Evolutionary conservation across 1,140 invertebrate genomes (phyloP), one percentile per base, ranked within the genome.

Genomic region (Cydia amplana): DNA sequence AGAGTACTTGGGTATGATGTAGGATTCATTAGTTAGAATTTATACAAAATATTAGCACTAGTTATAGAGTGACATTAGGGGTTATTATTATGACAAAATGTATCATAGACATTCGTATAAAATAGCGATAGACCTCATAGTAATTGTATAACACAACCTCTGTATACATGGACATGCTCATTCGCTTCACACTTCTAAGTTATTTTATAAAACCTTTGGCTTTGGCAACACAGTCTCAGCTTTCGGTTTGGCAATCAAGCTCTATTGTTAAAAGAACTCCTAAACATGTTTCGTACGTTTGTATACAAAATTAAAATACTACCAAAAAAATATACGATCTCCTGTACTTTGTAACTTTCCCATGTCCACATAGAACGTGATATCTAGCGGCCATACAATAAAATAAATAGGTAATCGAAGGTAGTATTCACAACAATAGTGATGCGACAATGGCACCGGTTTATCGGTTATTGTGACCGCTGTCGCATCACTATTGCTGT

Each of bases 21-120:
- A 89, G 88, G 83, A 80, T 82, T 82, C 82, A 80, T 79, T 92
- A 92, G 89, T 87, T 92, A 92, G 91, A 91, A 87, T 92, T 92
- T 92, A 90, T 92, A 92, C 91, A 91, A 89, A 88, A 87, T 84
- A 80, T 81, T 88, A 90, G 88, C 77, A 84, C 79, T 89, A 90
- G 88, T 74, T 73, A 83, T 89, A 90, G 85, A 87, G 83, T 90
- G 85, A 87, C 83, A 86, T 84, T 90, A 90, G 86, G 78, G 77
- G 80, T 83, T 87, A 73, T 87, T 80, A 74, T 74, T 79, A 82
- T 81, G 32, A 70, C 65, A 70, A 79, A 86, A 82, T 91, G 87
- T 91, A 91, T 85, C 76, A 91, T 88, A 88, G 83, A 82, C 81
- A 82, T 84, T 88, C 79, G 79, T 87, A 81, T 87, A 80, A 80